These are phyloP conservation scores for Drosophila nigrodunni DNA, from an alignment of 1,140 invertebrate genomes.

Conservation along the genomic window DNA sequence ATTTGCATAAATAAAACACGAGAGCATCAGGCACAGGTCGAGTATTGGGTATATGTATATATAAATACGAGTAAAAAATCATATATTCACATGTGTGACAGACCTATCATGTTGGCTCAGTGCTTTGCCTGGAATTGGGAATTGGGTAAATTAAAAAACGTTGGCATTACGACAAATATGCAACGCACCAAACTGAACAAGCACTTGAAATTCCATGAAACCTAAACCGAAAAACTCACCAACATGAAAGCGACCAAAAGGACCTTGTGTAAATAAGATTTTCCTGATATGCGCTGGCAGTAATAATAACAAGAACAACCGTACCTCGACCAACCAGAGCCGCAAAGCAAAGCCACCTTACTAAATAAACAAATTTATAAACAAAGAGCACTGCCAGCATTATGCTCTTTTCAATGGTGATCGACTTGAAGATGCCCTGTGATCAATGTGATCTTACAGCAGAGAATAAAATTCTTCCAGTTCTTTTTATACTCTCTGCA, in stretches of 20 bases:
- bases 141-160: constrained; percentile 73
- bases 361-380: constrained; percentile 75
- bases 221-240: constrained; percentile 16
- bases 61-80: constrained; percentile 34
- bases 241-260: background rate
- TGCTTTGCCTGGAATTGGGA: constrained; percentile 57
- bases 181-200: constrained; percentile 47
- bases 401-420: background rate
- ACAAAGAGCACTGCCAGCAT: constrained; percentile 31
- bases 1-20: constrained; percentile 79
- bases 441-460: background rate
- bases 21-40: constrained; percentile 16
- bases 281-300: constrained; percentile 43
- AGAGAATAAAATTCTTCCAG: no score
- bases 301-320: background rate
- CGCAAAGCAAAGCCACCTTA: constrained; percentile 57
- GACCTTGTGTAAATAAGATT: constrained; percentile 67
- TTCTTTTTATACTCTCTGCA: no score
- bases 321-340: constrained; percentile 19
- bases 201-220: constrained; percentile 50
- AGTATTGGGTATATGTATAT: background rate
- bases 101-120: constrained; percentile 54
- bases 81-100: constrained; percentile 25
- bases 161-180: constrained; percentile 51
- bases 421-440: background rate